Conservation (phyloP, 1,140 invertebrate genomes). For the Zaprionus nigranus region DNA sequence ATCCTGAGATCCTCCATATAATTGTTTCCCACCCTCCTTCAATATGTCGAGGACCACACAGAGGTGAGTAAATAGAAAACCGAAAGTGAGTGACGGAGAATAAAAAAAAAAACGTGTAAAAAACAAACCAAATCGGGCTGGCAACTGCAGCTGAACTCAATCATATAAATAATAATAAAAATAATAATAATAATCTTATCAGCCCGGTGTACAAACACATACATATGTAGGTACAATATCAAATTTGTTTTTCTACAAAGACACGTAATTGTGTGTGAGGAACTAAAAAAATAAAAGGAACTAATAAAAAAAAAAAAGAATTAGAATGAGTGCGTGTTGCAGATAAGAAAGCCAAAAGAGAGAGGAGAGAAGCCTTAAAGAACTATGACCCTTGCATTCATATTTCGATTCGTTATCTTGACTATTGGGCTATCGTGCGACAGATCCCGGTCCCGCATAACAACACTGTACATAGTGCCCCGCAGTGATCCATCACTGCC, state of each 20-base stretch:
- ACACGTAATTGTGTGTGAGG: slow-evolving; percentile 11
- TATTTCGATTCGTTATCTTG: slow-evolving; percentile 6
- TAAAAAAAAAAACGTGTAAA: slow-evolving; percentile 5
- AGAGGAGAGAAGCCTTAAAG: background rate
- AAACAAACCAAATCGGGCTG: background rate
- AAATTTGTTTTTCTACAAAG: slow-evolving; percentile 10
- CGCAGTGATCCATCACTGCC: background rate
- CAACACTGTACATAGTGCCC: background rate
- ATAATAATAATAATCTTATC: slow-evolving; percentile 32
- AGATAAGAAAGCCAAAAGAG: slow-evolving; percentile 9
- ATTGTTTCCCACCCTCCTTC: background rate
- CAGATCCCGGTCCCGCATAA: background rate
- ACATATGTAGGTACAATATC: background rate
- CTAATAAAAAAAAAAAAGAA: background rate
- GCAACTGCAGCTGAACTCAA: slow-evolving; percentile 14
- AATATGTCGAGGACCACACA: slow-evolving; percentile 22
- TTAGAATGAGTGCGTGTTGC: slow-evolving; percentile 6
- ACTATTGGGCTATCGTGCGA: background rate
- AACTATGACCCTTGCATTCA: slow-evolving; percentile 14
- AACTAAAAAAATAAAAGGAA: background rate
- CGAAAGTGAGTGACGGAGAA: background rate
- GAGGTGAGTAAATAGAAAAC: slow-evolving; percentile 31
- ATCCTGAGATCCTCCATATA: slow-evolving; percentile 24
- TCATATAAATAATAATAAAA: background rate
- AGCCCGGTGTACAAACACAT: background rate